phyloP scores from a whole-genome alignment of 2,113 vertebrate genomes.

The Cettia cetti region DNA sequence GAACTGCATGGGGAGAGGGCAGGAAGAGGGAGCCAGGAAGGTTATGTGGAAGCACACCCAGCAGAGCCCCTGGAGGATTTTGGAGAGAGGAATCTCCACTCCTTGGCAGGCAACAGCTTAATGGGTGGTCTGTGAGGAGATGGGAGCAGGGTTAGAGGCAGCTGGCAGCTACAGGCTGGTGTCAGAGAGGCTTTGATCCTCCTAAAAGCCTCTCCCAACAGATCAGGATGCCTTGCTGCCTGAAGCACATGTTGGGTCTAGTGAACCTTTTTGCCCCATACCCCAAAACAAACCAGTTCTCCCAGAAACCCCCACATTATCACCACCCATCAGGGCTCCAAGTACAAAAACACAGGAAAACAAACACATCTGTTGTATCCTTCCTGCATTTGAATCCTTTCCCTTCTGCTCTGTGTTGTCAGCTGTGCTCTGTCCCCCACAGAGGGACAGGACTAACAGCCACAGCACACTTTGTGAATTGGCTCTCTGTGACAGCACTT shows the following conservation, averaged over 20 bases:
- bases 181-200: background rate
- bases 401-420: slow-evolving; percentile 33
- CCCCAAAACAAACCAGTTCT: background rate
- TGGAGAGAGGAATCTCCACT: background rate
- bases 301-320: background rate
- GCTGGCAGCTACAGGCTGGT: background rate
- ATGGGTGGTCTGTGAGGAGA: slow-evolving; percentile 48
- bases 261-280: background rate
- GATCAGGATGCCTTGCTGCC: background rate
- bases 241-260: background rate
- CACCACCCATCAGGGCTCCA: background rate
- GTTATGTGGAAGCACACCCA: background rate
- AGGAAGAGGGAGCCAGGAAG: background rate
- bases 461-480: background rate
- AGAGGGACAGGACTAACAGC: background rate
- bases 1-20: background rate
- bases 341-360: background rate
- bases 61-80: background rate
- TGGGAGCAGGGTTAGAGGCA: background rate
- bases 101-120: background rate
- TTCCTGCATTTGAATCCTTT: slow-evolving; percentile 9
- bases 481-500: rapidly evolving
- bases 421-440: background rate
- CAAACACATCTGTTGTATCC: background rate
- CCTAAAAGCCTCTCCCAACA: background rate